Conservation (phyloP, 2,113 vertebrate species). For the Antigone vipio region DNA sequence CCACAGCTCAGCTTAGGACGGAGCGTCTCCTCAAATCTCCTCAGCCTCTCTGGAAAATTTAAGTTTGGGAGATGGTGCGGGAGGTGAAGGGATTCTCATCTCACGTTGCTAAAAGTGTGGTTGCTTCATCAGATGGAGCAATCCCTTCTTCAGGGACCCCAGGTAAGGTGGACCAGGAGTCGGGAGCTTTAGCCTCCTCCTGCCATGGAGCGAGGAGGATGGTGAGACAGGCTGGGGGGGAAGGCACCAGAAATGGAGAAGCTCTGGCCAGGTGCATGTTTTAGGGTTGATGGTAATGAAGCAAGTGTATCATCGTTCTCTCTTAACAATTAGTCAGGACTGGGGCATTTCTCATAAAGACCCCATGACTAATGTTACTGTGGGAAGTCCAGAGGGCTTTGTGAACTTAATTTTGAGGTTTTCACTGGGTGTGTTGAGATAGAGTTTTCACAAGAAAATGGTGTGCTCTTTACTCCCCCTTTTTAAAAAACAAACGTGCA, state of each 20-base stretch:
- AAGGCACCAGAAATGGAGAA: not conserved
- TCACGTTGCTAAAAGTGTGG: not conserved
- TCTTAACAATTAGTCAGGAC: not conserved
- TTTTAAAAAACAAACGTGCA: not conserved
- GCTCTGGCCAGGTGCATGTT: not conserved
- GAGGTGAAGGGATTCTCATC: not conserved
- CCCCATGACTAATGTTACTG: not conserved
- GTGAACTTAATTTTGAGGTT: not conserved
- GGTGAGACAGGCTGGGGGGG: not conserved
- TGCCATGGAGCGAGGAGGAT: fast-evolving
- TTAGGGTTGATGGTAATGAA: not conserved
- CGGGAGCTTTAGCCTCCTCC: not conserved
- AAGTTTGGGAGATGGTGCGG: fast-evolving
- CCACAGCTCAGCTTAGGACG: not conserved
- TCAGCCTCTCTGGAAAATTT: not conserved
- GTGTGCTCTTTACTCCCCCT: not conserved
- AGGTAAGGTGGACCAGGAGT: not conserved
- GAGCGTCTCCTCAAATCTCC: fast-evolving
- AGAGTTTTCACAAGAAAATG: not conserved
- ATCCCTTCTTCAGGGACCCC: not conserved
- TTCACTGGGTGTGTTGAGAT: not conserved
- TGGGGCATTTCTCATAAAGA: not conserved
- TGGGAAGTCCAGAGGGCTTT: not conserved
- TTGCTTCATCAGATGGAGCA: not conserved
- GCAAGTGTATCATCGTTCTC: not conserved